Evolutionary conservation across 2,888 invertebrate genomes (phyloP).

Genomic region (Andricus quercusramuli): DNA sequence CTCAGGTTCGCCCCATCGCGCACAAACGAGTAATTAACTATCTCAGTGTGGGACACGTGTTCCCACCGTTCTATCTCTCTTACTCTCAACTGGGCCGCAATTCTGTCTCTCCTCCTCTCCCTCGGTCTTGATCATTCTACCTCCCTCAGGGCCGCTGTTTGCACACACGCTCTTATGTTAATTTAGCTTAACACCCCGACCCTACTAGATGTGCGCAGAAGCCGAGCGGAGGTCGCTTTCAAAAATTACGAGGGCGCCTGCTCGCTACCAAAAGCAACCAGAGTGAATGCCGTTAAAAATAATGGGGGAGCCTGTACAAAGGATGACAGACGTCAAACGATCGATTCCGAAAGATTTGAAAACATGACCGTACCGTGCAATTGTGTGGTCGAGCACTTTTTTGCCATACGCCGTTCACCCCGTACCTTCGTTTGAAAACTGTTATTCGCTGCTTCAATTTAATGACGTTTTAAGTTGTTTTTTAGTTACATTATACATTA

Average conservation of each 20-base stretch:
- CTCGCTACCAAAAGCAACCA: constrained; percentile 57
- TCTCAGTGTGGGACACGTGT: constrained; percentile 77
- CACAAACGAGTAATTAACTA: constrained; percentile 78
- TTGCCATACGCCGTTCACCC: not conserved
- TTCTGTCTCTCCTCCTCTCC: constrained; percentile 49
- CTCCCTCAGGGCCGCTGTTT: constrained; percentile 69
- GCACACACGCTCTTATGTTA: constrained; percentile 78
- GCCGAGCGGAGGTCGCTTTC: constrained; percentile 57
- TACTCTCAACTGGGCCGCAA: constrained; percentile 46
- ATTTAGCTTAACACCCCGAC: constrained; percentile 76
- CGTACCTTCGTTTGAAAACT: not conserved
- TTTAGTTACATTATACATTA: too few relatives aligned
- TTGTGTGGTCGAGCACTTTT: constrained; percentile 27
- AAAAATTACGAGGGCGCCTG: constrained; percentile 65
- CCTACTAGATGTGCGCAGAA: constrained; percentile 52
- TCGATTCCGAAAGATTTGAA: constrained; percentile 38
- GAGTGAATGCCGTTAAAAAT: constrained; percentile 63
- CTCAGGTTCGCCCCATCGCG: constrained; percentile 62
- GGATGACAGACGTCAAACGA: constrained; percentile 38
- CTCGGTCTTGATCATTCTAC: constrained; percentile 51
- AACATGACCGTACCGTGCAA: constrained; percentile 24
- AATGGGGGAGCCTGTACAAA: constrained; percentile 55
- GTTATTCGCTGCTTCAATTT: not conserved
- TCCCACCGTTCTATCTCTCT: constrained; percentile 65
- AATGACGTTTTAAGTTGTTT: not conserved